Percentiles rank a stretch among this genome's conserved stretches.
Evolutionary conservation across 2,797 vertebrate species (phyloP).

Genomic region (Acanthurus leucopareius): DNA sequence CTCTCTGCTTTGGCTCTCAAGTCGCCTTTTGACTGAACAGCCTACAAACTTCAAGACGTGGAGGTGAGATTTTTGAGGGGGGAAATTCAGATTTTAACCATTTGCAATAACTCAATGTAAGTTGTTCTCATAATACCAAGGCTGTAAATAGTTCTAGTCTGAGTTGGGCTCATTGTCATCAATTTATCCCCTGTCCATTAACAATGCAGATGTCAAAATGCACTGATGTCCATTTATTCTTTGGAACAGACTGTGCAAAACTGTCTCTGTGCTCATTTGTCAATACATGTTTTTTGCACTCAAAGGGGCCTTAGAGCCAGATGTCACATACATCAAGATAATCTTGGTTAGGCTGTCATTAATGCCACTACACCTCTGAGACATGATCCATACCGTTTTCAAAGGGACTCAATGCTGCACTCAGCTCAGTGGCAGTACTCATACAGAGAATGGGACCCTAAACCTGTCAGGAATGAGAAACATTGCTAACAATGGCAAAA

Average conservation of each 20-base stretch:
- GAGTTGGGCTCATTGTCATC: too few species aligned
- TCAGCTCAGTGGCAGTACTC: not conserved
- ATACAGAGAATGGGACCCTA: not conserved
- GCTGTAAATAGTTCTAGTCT: not conserved
- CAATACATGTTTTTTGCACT: not conserved
- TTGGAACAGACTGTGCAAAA: not conserved
- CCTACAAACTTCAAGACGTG: conserved; percentile 13
- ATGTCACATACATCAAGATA: conserved; percentile 19
- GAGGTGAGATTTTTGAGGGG: conserved; percentile 23
- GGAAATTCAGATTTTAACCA: not conserved
- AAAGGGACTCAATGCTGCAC: not conserved
- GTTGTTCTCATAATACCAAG: not conserved
- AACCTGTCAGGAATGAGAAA: not conserved
- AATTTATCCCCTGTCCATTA: not conserved
- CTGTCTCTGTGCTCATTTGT: not conserved
- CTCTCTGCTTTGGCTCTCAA: conserved; percentile 23
- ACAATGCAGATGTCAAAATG: not conserved
- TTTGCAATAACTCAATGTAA: too few species aligned
- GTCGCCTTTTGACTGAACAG: conserved; percentile 41
- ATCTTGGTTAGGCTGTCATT: not conserved
- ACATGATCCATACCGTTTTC: conserved; percentile 13
- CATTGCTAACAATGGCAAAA: not conserved
- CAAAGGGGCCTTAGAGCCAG: too few species aligned
- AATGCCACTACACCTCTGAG: not conserved
- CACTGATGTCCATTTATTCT: not conserved